Conservation (phyloP, 2,888 invertebrate species). For the Tenthredo livida region DNA sequence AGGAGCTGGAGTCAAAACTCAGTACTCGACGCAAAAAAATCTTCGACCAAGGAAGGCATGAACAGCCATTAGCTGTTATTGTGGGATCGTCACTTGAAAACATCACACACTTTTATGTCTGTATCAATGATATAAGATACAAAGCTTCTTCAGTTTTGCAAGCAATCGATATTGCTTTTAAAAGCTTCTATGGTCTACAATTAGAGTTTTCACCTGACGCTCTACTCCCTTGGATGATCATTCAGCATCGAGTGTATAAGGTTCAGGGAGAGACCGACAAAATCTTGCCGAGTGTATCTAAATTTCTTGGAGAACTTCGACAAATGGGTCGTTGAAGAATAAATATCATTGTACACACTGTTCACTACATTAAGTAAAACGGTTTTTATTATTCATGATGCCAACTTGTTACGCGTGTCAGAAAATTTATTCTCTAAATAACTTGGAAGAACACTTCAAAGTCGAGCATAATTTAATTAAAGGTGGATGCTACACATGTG, state of each 20-base stretch:
- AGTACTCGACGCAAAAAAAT: no score
- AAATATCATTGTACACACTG: background rate
- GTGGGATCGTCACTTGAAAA: constrained; percentile 49
- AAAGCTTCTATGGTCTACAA: constrained; percentile 54
- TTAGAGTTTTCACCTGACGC: constrained; percentile 38
- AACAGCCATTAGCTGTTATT: constrained; percentile 56
- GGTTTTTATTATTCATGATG: constrained; percentile 14
- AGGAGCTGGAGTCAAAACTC: no score
- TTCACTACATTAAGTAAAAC: background rate
- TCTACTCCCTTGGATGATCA: constrained; percentile 53
- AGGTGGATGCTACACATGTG: constrained; percentile 49
- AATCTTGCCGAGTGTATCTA: constrained; percentile 46
- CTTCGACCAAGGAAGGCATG: background rate
- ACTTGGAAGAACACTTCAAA: constrained; percentile 50
- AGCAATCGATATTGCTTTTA: constrained; percentile 52
- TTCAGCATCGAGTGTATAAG: constrained; percentile 54
- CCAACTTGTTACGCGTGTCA: constrained; percentile 51
- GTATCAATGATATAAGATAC: constrained; percentile 53
- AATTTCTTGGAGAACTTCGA: constrained; percentile 52
- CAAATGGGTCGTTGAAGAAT: background rate
- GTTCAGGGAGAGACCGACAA: constrained; percentile 54
- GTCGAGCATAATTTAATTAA: constrained; percentile 9
- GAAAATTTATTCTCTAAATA: constrained; percentile 52
- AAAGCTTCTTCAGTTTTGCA: constrained; percentile 2
- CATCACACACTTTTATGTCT: constrained; percentile 49